These are phyloP conservation scores for western clawed frog (Xenopus tropicalis) DNA, from an alignment of 2,113 vertebrate genomes.

Conservation along the genomic window DNA sequence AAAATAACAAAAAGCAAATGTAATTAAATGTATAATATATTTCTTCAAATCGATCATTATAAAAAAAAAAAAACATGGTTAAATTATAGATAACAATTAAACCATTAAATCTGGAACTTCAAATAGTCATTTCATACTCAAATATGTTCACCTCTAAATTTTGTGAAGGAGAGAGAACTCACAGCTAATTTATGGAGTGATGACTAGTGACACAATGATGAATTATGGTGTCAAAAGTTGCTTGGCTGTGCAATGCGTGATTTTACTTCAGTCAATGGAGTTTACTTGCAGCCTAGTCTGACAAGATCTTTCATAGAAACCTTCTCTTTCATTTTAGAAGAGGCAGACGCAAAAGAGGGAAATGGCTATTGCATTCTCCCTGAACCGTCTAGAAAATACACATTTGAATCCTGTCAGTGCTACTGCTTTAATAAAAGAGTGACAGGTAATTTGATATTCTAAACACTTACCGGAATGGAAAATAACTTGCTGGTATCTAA, in stretches of 20 bases:
- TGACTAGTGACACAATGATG: slow-evolving; percentile 68
- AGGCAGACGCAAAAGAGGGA: neutral
- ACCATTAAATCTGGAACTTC: too few relatives aligned
- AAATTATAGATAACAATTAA: too few relatives aligned
- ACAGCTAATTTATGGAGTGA: slow-evolving; percentile 72
- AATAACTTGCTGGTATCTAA: slow-evolving; percentile 13
- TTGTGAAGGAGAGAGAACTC: slow-evolving; percentile 51
- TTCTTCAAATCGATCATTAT: too few relatives aligned
- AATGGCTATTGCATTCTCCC: neutral
- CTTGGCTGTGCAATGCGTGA: slow-evolving; percentile 60
- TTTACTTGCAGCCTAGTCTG: slow-evolving; percentile 42
- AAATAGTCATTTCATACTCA: slow-evolving; percentile 12
- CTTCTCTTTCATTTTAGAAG: neutral
- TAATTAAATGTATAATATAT: too few relatives aligned
- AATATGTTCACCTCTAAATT: slow-evolving; percentile 41
- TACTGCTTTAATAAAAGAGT: too few relatives aligned
- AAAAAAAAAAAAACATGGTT: too few relatives aligned
- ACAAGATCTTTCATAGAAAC: neutral
- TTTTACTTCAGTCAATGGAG: slow-evolving; percentile 60
- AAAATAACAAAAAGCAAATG: too few relatives aligned
- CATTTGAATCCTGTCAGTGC: neutral
- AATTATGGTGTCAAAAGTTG: slow-evolving; percentile 59
- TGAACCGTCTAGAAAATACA: neutral
- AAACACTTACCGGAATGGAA: too few relatives aligned
- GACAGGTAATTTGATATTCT: too few relatives aligned